These are phyloP conservation scores for Diacarnus erythraeanus DNA, from an alignment of 37 sponge, comb jelly and placozoan species.

Conservation along the genomic window DNA sequence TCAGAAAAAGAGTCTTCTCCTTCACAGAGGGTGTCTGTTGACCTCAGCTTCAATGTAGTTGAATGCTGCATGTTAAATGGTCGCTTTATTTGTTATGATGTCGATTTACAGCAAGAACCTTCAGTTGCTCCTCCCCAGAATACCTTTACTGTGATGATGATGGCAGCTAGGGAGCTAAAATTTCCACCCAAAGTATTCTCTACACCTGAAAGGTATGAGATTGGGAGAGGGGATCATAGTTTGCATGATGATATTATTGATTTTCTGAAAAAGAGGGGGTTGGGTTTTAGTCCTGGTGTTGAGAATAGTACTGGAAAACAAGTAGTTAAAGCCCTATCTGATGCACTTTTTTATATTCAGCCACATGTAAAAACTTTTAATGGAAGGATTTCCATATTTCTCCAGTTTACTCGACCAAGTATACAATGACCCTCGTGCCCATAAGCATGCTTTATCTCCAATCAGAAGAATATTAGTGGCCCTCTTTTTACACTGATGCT, in stretches of 20 bases:
- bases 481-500: neutral
- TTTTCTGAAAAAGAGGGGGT: neutral
- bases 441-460: neutral
- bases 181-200: neutral
- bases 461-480: neutral
- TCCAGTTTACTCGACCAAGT: neutral
- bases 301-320: constrained; percentile 7
- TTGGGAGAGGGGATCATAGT: neutral
- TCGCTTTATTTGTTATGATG: neutral
- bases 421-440: neutral
- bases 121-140: neutral
- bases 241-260: constrained; percentile 8
- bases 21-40: neutral
- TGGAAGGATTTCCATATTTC: neutral
- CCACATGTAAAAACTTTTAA: neutral
- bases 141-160: neutral
- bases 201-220: neutral
- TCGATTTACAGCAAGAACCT: neutral
- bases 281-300: neutral
- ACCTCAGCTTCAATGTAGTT: neutral
- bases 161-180: neutral
- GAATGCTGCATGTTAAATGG: constrained; percentile 1
- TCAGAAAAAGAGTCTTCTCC: neutral
- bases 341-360: neutral
- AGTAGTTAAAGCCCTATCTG: neutral